These are phyloP conservation scores for Coilia nasus DNA, from an alignment of 2,797 vertebrate genomes.

Conservation along the genomic window DNA sequence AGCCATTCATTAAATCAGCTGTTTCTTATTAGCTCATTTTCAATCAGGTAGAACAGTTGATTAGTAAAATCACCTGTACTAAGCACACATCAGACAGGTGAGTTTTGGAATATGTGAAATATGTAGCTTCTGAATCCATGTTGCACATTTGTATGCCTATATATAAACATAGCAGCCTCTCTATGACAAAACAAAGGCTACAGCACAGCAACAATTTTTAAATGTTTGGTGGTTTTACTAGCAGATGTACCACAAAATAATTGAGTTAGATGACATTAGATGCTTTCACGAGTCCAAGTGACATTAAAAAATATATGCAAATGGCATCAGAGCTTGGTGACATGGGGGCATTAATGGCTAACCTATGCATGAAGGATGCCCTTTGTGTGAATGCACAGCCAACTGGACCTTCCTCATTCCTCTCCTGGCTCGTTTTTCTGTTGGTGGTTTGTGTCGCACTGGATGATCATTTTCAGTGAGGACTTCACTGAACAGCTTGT, in stretches of 20 bases:
- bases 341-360: conserved; percentile 62
- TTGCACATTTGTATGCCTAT: too few relatives aligned
- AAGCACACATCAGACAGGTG: too few relatives aligned
- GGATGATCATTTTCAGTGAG: neutral
- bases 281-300: conserved; percentile 15
- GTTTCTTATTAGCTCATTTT: too few relatives aligned
- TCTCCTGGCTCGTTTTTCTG: conserved; percentile 46
- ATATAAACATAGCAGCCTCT: too few relatives aligned
- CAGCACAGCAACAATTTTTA: too few relatives aligned
- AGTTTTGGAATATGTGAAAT: too few relatives aligned
- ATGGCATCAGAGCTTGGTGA: conserved; percentile 52
- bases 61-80: too few relatives aligned
- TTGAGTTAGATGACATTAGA: neutral
- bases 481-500: neutral
- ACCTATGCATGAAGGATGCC: conserved; percentile 49
- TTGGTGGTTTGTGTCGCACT: conserved; percentile 17
- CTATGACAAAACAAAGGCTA: too few relatives aligned
- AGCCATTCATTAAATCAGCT: too few relatives aligned
- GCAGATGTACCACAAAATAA: neutral
- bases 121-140: too few relatives aligned
- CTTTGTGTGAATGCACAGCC: conserved; percentile 26
- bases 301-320: conserved; percentile 63
- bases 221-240: too few relatives aligned
- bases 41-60: too few relatives aligned
- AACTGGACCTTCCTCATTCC: conserved; percentile 43